A percentile compares a stretch with the other conserved stretches of the same genome.
These are phyloP conservation scores for Callopanchax toddi DNA, from an alignment of 2,113 vertebrate species.

Conservation along the genomic window DNA sequence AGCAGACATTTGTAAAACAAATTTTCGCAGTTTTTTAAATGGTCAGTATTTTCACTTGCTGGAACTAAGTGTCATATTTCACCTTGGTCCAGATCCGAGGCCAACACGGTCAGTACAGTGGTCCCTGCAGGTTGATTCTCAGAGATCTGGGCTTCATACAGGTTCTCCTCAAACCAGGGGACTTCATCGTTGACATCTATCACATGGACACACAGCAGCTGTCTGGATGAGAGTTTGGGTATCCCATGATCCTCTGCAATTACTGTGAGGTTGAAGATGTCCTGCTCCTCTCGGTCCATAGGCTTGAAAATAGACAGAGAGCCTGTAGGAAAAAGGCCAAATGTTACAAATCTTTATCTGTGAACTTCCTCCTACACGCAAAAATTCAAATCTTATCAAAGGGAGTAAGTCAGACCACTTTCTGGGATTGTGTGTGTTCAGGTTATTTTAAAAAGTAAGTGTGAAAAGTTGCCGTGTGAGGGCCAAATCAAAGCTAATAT, in stretches of 20 bases:
- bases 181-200: constrained; percentile 93
- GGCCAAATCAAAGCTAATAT: constrained; percentile 59
- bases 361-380: constrained; percentile 15
- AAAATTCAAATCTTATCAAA: constrained; percentile 39
- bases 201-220: constrained; percentile 86
- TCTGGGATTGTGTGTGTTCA: constrained; percentile 38
- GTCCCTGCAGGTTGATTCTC: constrained; percentile 88
- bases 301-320: constrained; percentile 89
- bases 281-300: constrained; percentile 89
- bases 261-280: constrained; percentile 88
- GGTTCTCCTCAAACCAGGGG: constrained; percentile 84
- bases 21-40: no score
- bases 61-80: constrained; percentile 29
- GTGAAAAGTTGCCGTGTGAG: constrained; percentile 70
- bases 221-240: constrained; percentile 81
- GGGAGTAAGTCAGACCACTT: constrained; percentile 47
- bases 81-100: constrained; percentile 91
- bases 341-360: constrained; percentile 31
- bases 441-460: constrained; percentile 52
- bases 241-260: constrained; percentile 89
- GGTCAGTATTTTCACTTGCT: background rate
- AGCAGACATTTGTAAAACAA: background rate
- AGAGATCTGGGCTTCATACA: constrained; percentile 84
- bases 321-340: constrained; percentile 75
- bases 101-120: constrained; percentile 84